Evolutionary conservation across 2,113 vertebrate species (phyloP).

Genomic region (Anguilla japonica): DNA sequence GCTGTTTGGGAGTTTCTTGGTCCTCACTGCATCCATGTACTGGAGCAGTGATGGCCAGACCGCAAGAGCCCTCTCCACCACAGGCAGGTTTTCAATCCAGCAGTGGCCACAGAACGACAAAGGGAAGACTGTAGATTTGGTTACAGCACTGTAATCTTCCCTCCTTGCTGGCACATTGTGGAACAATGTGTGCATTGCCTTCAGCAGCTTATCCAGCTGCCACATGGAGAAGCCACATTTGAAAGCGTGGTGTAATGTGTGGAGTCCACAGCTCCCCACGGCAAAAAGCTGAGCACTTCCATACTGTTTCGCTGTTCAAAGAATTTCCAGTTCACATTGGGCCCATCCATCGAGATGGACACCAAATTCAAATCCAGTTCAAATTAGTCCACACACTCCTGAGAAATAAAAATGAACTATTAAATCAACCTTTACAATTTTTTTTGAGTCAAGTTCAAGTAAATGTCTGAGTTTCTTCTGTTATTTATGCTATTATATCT

Average conservation of each 20-base stretch:
- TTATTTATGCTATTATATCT: no score
- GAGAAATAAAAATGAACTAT: not conserved
- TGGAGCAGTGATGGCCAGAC: conserved; percentile 24
- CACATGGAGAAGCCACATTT: conserved; percentile 21
- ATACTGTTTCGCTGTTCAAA: conserved; percentile 21
- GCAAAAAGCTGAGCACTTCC: conserved; percentile 13
- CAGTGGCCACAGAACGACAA: conserved; percentile 31
- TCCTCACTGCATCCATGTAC: conserved; percentile 32
- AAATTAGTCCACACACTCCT: conserved; percentile 17
- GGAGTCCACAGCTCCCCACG: conserved; percentile 32
- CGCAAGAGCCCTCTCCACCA: conserved; percentile 28
- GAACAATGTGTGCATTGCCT: conserved; percentile 30
- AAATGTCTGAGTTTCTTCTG: no score
- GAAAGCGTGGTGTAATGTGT: conserved; percentile 24
- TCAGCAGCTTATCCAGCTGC: conserved; percentile 25
- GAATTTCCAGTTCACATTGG: conserved; percentile 26
- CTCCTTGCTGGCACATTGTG: conserved; percentile 32
- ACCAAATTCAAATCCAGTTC: conserved; percentile 11
- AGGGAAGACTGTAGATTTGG: conserved; percentile 31
- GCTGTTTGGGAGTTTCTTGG: conserved; percentile 23
- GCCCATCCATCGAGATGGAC: conserved; percentile 27
- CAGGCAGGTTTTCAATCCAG: conserved; percentile 36
- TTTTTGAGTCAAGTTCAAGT: no score
- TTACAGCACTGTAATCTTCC: conserved; percentile 28
- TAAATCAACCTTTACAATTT: no score